Evolutionary conservation across 2,888 invertebrate species (phyloP).

Genomic region (Xanthia togata): DNA sequence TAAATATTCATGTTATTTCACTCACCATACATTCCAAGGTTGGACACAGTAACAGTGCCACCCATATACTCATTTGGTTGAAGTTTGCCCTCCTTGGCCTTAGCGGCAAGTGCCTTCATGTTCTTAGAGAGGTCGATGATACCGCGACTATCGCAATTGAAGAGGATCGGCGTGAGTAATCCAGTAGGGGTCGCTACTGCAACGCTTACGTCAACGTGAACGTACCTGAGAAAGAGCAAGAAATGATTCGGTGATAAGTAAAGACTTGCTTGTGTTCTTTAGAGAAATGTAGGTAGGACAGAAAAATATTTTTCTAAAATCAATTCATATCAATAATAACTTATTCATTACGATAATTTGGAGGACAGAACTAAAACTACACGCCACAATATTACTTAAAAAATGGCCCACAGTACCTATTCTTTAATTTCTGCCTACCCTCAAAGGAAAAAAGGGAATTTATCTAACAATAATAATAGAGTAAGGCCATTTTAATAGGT

Average conservation of each 20-base stretch:
- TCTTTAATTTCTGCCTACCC: not conserved
- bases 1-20: conserved; percentile 23
- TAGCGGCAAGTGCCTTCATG: conserved; percentile 94
- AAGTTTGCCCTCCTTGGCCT: conserved; percentile 96
- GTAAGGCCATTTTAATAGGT: no score
- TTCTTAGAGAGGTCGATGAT: conserved; percentile 95
- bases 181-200: conserved; percentile 99
- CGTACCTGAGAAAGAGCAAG: conserved; percentile 90
- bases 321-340: not conserved
- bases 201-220: conserved; percentile 98
- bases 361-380: not conserved
- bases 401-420: not conserved
- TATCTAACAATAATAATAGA: not conserved
- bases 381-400: not conserved
- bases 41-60: conserved; percentile 98
- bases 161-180: conserved; percentile 98
- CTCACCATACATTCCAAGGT: conserved; percentile 97
- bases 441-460: not conserved
- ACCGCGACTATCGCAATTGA: conserved; percentile 97
- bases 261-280: no score
- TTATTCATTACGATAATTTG: not conserved
- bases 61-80: conserved; percentile 99
- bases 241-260: not conserved
- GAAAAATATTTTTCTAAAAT: not conserved
- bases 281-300: no score